A percentile compares a stretch with the other conserved stretches of the same genome.
These are phyloP conservation scores for Parapristionchus giblindavisi DNA, from an alignment of 2,888 invertebrate genomes.

Conservation along the genomic window DNA sequence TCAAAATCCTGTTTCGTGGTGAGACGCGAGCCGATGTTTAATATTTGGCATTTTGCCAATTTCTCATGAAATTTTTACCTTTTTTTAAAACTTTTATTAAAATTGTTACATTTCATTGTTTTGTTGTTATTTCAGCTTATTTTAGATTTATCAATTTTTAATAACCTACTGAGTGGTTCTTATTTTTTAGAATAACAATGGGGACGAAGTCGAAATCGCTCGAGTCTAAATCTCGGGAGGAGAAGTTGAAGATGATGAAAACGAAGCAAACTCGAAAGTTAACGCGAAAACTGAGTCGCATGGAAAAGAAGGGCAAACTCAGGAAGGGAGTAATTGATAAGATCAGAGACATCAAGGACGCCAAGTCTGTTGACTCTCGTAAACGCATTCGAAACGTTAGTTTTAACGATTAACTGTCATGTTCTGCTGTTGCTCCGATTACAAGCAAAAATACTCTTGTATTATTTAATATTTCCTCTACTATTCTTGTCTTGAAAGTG, in stretches of 20 bases:
- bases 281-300: conserved; percentile 46
- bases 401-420: neutral
- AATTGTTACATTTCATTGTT: neutral
- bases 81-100: neutral
- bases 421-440: too few relatives aligned
- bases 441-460: too few relatives aligned
- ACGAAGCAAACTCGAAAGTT: conserved; percentile 51
- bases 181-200: too few relatives aligned
- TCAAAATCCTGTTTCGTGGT: neutral
- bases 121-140: conserved; percentile 95
- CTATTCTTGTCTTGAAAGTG: too few relatives aligned
- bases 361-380: conserved; percentile 45
- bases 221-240: conserved; percentile 41
- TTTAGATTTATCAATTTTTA: too few relatives aligned
- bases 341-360: conserved; percentile 50
- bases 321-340: conserved; percentile 47
- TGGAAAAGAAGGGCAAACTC: conserved; percentile 50
- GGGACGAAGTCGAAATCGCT: too few relatives aligned
- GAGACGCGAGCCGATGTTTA: neutral
- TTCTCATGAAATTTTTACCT: neutral
- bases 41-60: conserved; percentile 14
- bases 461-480: too few relatives aligned
- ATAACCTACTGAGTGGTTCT: too few relatives aligned
- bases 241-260: conserved; percentile 56
- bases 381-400: conserved; percentile 48